Base-by-base conservation (phyloP, 2,888 invertebrate species). In the Spodoptera exigua region DNA sequence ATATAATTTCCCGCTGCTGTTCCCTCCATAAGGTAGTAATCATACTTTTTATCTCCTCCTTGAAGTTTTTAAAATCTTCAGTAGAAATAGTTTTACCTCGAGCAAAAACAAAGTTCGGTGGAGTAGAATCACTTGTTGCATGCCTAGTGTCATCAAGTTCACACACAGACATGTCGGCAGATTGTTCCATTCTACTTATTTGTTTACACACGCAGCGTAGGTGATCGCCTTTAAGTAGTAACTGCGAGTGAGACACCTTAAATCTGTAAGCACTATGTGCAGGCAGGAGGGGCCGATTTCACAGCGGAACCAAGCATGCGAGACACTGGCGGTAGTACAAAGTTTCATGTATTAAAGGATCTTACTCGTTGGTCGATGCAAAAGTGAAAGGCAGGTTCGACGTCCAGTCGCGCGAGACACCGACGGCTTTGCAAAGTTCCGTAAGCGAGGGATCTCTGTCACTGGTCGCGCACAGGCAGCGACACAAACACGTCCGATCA, bases 401-500 rank as follows among this genome's bases (percentile, higher is more conserved):
- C 11, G 40, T 40, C 40, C 40, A 40, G 40, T 40, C 40, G 40
- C 17, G 40, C 40, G 40, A 40, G 40, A 40, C 40, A 40, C 40
- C 40, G 40, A 40, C 40, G n/a, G 40, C 40, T 40, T 14, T 13
- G 40, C 40, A 40, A 40, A 40, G 40, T 40, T 40, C 40, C 40
- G 40, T 40, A 40, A 40, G 40, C 40, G 17, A 40, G 40, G 16
- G 16, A n/a, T n/a, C n/a, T n/a, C n/a, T n/a, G n/a, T n/a, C n/a
- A n/a, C n/a, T n/a, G n/a, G 16, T 16, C 40, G 40, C 5, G 5
- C 14, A 16, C 40, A 40, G n/a, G 40, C 40, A 40, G 4, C 40
- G 40, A 40, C 17, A 40, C 40, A 40, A 17, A 40, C 40, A 40
- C 40, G 40, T 40, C 40, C 16, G 40, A 40, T 16, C 17, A 40